Base-by-base conservation (phyloP, 2,113 vertebrate genomes). In the Acinonyx jubatus region DNA sequence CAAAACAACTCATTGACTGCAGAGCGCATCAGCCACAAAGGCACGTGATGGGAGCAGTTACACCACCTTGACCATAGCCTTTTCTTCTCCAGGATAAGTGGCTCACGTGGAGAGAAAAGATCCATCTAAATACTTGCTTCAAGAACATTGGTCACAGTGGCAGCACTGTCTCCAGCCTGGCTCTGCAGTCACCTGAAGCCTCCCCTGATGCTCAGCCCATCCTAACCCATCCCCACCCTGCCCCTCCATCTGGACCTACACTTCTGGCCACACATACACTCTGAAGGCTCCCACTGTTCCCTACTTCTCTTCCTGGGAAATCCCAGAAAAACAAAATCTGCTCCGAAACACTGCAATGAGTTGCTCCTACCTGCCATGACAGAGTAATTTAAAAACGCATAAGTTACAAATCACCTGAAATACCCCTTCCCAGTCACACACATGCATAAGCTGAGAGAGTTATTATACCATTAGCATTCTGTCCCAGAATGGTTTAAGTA, bases 71-170 rank as follows among this genome's bases (percentile, higher is more conserved):
- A 9, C 87, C 27, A 0, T 0, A 36, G 87, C 2, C 78, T 96
- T 52, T 94, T 91, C 97, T 57, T 74, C 71, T 84, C 63, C 52
- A 80, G 97, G 95, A 97, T 92, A 96, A 98, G 95, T 10, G 15
- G 78, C 97, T 98, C 97, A 97, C 86, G 48, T 0, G 5, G 87
- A 91, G 90, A 97, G 89, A 98, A 76, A 98, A 94, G 81, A 97
- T 97, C 97, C 94, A 94, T 63, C 88, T 91, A 71, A 88, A 79
- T 87, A 73, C 96, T 98, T 98, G 95, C 95, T 98, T 98, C 95
- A 73, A 95, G 71, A 86, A 50, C 33, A 38, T 36, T 57, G 29
- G 4, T 85, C 5, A 1, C 14, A 4, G 74, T 78, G 41, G 5
- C 52, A 25, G 3, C 11, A 0, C 0, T 29, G 15, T 74, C 55